Conservation (phyloP, 2,888 invertebrate genomes). For the Napeogenes sylphis region DNA sequence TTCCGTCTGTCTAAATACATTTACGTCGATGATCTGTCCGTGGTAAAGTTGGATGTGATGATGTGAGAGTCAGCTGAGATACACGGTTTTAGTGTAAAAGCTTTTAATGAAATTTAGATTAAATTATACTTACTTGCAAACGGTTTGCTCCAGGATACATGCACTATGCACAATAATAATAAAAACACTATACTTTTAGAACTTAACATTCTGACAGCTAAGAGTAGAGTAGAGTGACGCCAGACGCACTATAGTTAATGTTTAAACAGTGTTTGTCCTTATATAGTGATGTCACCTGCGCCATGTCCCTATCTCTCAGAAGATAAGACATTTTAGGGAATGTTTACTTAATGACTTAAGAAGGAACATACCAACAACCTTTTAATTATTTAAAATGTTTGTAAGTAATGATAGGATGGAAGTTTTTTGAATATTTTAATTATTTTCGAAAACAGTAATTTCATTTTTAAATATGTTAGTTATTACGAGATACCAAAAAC, state of each 20-base stretch:
- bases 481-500: slow-evolving; percentile 32
- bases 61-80: too few relatives aligned
- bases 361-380: slow-evolving; percentile 51
- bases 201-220: slow-evolving; percentile 47
- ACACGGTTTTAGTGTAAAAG: too few relatives aligned
- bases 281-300: slow-evolving; percentile 54
- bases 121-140: slow-evolving; percentile 54
- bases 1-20: too few relatives aligned
- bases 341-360: slow-evolving; percentile 68
- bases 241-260: slow-evolving; percentile 52
- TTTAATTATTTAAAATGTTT: slow-evolving; percentile 46
- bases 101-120: too few relatives aligned
- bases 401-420: neutral
- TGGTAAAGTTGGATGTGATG: too few relatives aligned
- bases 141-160: slow-evolving; percentile 52
- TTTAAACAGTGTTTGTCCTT: slow-evolving; percentile 54
- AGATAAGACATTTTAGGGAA: slow-evolving; percentile 68
- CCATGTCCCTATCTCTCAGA: slow-evolving; percentile 51
- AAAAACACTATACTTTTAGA: slow-evolving; percentile 42
- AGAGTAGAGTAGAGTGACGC: slow-evolving; percentile 33
- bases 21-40: too few relatives aligned
- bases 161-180: slow-evolving; percentile 46
- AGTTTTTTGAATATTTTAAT: too few relatives aligned
- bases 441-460: slow-evolving; percentile 6
- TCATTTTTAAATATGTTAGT: slow-evolving; percentile 5